phyloP scores from a whole-genome alignment of 2,113 vertebrate genomes.

The Taurulus bubalis region DNA sequence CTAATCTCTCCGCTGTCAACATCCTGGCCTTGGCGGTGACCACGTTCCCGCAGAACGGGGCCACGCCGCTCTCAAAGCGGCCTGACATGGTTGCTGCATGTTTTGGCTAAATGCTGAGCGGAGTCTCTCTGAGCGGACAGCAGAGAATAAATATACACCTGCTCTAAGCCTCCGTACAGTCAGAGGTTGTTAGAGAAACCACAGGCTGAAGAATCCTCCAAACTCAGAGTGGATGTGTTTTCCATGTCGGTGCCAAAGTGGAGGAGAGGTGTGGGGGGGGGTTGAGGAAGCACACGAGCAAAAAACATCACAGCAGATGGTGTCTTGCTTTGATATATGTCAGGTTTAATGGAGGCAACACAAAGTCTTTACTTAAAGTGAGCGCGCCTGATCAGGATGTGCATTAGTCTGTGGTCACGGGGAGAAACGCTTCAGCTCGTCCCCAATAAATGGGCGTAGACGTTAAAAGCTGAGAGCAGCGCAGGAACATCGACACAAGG shows the following conservation, averaged over 20 bases:
- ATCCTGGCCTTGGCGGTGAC: conserved; percentile 62
- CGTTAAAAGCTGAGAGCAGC: not conserved
- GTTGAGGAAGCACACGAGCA: not conserved
- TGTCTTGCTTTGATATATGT: conserved; percentile 51
- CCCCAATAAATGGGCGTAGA: not conserved
- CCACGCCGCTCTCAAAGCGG: conserved; percentile 21
- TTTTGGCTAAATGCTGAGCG: conserved; percentile 30
- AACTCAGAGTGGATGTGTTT: conserved; percentile 9
- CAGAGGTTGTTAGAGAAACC: not conserved
- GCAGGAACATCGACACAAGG: not conserved
- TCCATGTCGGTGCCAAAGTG: conserved; percentile 9
- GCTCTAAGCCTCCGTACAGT: conserved; percentile 15
- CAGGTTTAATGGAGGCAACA: conserved; percentile 50
- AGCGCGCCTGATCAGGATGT: conserved; percentile 34
- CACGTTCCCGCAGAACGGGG: conserved; percentile 31
- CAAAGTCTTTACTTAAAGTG: conserved; percentile 23
- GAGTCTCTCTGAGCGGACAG: conserved; percentile 8
- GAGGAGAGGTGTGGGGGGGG: not conserved
- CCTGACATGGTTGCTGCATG: conserved; percentile 23
- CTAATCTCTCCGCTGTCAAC: conserved; percentile 69
- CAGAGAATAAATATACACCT: conserved; percentile 27
- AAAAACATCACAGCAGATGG: conserved; percentile 52
- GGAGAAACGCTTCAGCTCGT: not conserved
- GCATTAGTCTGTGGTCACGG: conserved; percentile 30
- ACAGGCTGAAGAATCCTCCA: not conserved